Percentiles rank a stretch among this genome's conserved stretches.
phyloP scores from a whole-genome alignment of 2,888 invertebrate species.

The Erynnis tages region DNA sequence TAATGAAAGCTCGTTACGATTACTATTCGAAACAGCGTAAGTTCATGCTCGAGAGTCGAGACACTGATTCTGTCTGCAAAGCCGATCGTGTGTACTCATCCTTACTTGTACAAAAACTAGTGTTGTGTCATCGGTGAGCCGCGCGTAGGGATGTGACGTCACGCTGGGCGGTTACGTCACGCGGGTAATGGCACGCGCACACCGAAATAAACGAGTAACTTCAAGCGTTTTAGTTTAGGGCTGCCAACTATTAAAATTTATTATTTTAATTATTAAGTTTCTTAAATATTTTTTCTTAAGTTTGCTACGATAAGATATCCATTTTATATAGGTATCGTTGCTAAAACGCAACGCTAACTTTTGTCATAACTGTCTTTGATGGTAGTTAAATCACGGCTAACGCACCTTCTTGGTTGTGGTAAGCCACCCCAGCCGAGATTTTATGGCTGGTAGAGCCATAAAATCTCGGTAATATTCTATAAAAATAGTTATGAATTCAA shows the following conservation, averaged over 20 bases:
- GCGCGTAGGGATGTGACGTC: slow-evolving; percentile 21
- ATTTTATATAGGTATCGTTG: background rate
- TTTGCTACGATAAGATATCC: background rate
- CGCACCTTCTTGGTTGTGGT: too few relatives aligned
- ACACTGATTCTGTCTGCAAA: too few relatives aligned
- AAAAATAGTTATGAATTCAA: too few relatives aligned
- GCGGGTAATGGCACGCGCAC: slow-evolving; percentile 15
- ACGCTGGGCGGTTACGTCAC: slow-evolving; percentile 24
- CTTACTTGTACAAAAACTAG: slow-evolving; percentile 1
- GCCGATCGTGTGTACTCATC: background rate
- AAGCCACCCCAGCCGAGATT: too few relatives aligned
- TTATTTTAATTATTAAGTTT: background rate
- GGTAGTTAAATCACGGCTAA: too few relatives aligned
- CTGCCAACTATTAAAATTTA: background rate
- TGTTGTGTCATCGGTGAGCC: slow-evolving; percentile 17
- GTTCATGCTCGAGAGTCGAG: too few relatives aligned
- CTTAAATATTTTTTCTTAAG: background rate
- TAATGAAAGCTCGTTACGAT: background rate
- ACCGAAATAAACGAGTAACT: slow-evolving; percentile 23
- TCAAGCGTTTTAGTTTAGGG: slow-evolving; percentile 9
- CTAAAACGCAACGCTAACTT: too few relatives aligned
- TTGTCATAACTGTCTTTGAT: too few relatives aligned
- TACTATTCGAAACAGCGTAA: background rate
- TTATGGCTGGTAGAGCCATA: too few relatives aligned
- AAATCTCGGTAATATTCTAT: too few relatives aligned